Evolutionary conservation across 2,888 invertebrate species (phyloP).

Genomic region (Zaprionus bogoriensis): DNA sequence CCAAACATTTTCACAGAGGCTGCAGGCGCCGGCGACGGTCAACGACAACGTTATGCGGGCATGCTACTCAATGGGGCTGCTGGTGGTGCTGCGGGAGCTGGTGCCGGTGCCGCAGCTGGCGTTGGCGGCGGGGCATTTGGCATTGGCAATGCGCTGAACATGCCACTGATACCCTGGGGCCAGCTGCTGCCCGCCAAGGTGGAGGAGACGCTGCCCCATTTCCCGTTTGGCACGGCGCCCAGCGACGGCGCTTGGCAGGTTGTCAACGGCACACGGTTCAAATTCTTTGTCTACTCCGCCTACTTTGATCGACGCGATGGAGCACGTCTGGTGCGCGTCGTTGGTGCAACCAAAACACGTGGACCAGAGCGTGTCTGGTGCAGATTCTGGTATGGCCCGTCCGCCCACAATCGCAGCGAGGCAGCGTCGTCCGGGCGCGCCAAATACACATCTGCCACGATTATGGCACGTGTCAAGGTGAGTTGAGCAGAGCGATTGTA

Average conservation of each 20-base stretch:
- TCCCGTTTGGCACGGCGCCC: constrained; percentile 87
- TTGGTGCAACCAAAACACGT: constrained; percentile 94
- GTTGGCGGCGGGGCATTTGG: constrained; percentile 53
- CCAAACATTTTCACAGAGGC: constrained; percentile 61
- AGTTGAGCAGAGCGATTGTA: constrained; percentile 49
- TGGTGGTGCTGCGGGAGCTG: constrained; percentile 39
- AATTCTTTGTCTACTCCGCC: constrained; percentile 96
- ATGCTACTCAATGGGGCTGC: constrained; percentile 69
- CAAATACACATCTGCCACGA: constrained; percentile 85
- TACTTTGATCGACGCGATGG: constrained; percentile 91
- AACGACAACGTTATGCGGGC: constrained; percentile 76
- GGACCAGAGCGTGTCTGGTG: constrained; percentile 92
- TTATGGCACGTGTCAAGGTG: constrained; percentile 90
- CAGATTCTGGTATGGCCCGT: constrained; percentile 87
- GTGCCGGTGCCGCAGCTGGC: constrained; percentile 24
- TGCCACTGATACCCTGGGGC: constrained; percentile 82
- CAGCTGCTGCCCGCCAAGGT: constrained; percentile 82
- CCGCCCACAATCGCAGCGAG: constrained; percentile 44
- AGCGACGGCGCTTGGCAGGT: constrained; percentile 91
- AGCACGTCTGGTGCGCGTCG: constrained; percentile 87
- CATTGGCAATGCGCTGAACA: constrained; percentile 59
- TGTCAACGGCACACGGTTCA: constrained; percentile 86
- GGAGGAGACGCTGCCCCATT: constrained; percentile 84
- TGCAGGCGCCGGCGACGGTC: constrained; percentile 72
- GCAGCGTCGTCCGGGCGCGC: constrained; percentile 36